phyloP scores from a whole-genome alignment of 2,888 invertebrate species.

The Chesias legatella region DNA sequence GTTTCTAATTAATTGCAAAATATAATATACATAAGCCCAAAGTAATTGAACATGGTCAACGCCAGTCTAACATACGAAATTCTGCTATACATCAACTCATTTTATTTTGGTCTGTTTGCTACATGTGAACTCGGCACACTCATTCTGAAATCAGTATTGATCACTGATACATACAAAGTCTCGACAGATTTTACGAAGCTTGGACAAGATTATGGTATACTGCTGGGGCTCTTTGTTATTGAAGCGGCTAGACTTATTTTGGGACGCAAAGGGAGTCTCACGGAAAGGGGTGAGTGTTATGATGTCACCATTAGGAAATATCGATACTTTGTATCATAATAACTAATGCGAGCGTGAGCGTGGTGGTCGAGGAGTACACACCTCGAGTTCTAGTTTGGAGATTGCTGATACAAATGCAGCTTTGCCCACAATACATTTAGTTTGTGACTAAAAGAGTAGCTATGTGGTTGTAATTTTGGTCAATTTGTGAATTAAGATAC shows the following conservation, averaged over 20 bases:
- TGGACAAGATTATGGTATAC: slow-evolving; percentile 88
- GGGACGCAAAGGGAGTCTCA: slow-evolving; percentile 93
- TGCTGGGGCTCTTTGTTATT: slow-evolving; percentile 87
- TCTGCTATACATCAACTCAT: slow-evolving; percentile 90
- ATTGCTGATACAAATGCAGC: no score
- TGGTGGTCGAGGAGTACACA: no score
- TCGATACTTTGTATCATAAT: no score
- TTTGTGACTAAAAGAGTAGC: no score
- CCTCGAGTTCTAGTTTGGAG: no score
- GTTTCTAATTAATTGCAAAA: no score
- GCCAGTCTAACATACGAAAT: slow-evolving; percentile 91
- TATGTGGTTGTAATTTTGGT: no score
- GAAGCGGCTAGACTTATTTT: slow-evolving; percentile 91
- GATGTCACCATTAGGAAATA: no score
- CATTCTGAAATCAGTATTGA: slow-evolving; percentile 87
- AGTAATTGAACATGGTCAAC: slow-evolving; percentile 78
- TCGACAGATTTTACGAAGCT: slow-evolving; percentile 85
- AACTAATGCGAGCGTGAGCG: no score
- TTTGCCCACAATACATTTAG: no score
- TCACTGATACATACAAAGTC: slow-evolving; percentile 76
- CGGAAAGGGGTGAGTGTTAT: slow-evolving; percentile 82
- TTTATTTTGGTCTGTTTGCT: slow-evolving; percentile 92
- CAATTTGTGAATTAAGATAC: no score
- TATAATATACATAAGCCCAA: no score
- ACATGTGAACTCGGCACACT: slow-evolving; percentile 90